Conservation (phyloP, 2,888 invertebrate genomes). For the Cheilosia scutellata region DNA sequence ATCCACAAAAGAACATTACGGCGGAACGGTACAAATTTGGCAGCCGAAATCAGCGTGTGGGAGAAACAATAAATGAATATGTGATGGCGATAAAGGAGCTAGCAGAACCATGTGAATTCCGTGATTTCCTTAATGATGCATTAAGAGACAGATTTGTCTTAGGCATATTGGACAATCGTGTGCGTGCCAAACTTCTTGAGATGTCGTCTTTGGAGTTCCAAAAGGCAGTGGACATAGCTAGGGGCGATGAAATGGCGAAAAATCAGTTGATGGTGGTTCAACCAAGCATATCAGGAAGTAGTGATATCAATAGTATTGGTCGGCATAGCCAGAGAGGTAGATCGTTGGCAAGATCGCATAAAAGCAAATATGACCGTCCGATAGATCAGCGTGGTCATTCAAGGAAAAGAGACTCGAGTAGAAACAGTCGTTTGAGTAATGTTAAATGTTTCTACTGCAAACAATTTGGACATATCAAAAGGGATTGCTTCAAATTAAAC, state of each 20-base stretch:
- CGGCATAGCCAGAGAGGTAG: background rate
- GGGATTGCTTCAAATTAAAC: conserved; percentile 9
- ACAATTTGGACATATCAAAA: conserved; percentile 10
- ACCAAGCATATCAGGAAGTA: background rate
- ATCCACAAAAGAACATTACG: conserved; percentile 27
- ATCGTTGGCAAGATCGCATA: background rate
- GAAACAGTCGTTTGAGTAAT: conserved; percentile 5
- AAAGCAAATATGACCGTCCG: background rate
- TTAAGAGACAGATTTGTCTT: conserved; percentile 33
- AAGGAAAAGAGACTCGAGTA: background rate
- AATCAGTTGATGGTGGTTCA: conserved; percentile 19
- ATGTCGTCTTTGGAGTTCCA: conserved; percentile 21
- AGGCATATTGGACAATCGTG: conserved; percentile 25
- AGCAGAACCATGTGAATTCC: conserved; percentile 30
- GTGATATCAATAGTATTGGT: conserved; percentile 11
- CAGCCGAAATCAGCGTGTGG: conserved; percentile 31
- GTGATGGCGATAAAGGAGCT: conserved; percentile 25
- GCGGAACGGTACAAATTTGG: conserved; percentile 24
- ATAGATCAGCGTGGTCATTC: conserved; percentile 4
- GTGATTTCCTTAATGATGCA: conserved; percentile 20
- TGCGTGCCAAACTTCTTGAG: conserved; percentile 22
- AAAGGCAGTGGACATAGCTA: conserved; percentile 17
- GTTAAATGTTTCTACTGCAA: conserved; percentile 28
- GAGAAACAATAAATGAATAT: conserved; percentile 20
- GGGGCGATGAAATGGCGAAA: conserved; percentile 22